These are phyloP conservation scores for Diceros bicornis DNA, from an alignment of 2,797 vertebrate species.

Conservation along the genomic window DNA sequence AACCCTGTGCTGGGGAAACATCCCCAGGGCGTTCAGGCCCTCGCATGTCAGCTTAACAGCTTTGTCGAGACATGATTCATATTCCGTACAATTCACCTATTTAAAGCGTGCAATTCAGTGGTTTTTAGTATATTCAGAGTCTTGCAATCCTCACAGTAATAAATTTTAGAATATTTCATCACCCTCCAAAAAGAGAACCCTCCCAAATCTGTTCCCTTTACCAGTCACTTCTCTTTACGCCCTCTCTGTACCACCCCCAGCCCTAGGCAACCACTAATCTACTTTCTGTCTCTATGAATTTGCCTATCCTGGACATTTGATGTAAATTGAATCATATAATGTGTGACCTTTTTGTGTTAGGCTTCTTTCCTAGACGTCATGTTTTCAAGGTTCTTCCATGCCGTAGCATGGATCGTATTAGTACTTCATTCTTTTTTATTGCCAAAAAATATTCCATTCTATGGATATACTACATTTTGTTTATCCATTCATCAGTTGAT, in stretches of 20 bases:
- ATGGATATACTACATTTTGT: background rate
- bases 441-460: background rate
- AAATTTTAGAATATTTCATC: background rate
- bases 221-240: background rate
- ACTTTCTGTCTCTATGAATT: background rate
- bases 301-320: background rate
- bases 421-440: background rate
- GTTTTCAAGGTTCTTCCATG: background rate
- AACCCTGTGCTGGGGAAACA: rapidly evolving
- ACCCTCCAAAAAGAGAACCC: background rate
- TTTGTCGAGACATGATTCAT: background rate
- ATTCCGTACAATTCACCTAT: background rate
- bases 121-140: background rate
- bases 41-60: background rate
- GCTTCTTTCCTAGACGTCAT: background rate
- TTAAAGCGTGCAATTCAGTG: background rate
- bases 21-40: background rate
- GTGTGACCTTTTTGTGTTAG: too few relatives aligned
- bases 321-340: rapidly evolving
- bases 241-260: background rate
- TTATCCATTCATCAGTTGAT: background rate
- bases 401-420: background rate
- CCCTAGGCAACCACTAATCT: too few relatives aligned
- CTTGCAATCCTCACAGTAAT: background rate
- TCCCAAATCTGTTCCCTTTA: background rate